Percentiles rank a stretch among this genome's conserved stretches.
Conservation (phyloP, 2,797 vertebrate species). For the Mionectes olivaceus region DNA sequence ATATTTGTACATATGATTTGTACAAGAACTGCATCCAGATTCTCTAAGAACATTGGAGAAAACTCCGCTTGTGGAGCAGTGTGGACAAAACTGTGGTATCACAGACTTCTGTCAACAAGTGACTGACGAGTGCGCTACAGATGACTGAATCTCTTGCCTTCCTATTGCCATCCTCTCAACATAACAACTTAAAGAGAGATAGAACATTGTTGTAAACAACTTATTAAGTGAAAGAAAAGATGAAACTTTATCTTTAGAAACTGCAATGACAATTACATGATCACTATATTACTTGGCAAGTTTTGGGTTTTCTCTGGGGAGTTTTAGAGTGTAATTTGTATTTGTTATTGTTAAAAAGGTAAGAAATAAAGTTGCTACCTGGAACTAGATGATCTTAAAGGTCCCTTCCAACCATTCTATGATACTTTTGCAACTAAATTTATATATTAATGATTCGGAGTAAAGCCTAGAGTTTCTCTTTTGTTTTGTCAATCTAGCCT, state of each 20-base stretch:
- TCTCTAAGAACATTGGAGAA: constrained; percentile 13
- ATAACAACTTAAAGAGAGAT: not conserved
- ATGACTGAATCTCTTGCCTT: constrained; percentile 41
- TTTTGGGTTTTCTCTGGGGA: not conserved
- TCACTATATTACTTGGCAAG: not conserved
- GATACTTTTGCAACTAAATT: not conserved
- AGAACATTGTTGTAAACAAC: not conserved
- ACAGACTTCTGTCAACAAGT: constrained; percentile 82
- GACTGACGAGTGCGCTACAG: constrained; percentile 80
- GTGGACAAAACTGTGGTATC: constrained; percentile 70
- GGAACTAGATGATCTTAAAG: not conserved
- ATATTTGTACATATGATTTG: not conserved
- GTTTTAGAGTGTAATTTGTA: not conserved
- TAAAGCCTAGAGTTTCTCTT: not conserved
- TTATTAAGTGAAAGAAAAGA: not conserved
- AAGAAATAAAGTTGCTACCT: not conserved
- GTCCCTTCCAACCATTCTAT: not conserved
- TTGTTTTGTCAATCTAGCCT: not conserved
- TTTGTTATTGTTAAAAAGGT: not conserved
- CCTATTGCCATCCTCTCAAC: not conserved
- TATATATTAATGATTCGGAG: not conserved
- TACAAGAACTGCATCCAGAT: not conserved
- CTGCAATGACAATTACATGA: not conserved
- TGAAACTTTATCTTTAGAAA: not conserved
- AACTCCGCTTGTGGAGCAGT: constrained; percentile 35